Percentiles rank a stretch among this genome's conserved stretches.
These are phyloP conservation scores for Plutomurus gul DNA, from an alignment of 1,140 invertebrate genomes.

Conservation along the genomic window DNA sequence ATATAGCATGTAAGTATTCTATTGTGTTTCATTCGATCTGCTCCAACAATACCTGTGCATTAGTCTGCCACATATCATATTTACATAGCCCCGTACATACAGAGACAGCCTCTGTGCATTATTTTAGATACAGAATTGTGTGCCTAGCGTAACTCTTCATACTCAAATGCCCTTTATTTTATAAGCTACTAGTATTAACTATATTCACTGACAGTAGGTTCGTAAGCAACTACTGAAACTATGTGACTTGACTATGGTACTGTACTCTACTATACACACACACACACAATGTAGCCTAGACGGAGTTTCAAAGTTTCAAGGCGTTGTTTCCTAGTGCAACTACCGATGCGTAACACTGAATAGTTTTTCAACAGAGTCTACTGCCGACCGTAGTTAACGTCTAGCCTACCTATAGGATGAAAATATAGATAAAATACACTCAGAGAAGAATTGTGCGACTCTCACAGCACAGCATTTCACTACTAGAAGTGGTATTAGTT, in stretches of 20 bases:
- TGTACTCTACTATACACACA: too few species aligned
- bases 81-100: too few species aligned
- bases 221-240: too few species aligned
- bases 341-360: slow-evolving; percentile 45
- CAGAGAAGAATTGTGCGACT: neutral
- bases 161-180: slow-evolving; percentile 11
- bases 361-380: slow-evolving; percentile 39
- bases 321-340: slow-evolving; percentile 38
- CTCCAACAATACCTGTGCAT: too few species aligned
- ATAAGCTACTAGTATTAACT: neutral
- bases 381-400: neutral
- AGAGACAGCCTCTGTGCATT: neutral
- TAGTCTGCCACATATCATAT: too few species aligned
- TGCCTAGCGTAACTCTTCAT: neutral
- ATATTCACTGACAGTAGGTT: neutral
- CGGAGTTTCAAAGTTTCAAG: slow-evolving; percentile 35
- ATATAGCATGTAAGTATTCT: too few species aligned
- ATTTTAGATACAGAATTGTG: neutral
- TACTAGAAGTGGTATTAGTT: too few species aligned
- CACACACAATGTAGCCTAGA: too few species aligned
- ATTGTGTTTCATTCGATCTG: too few species aligned
- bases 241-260: too few species aligned
- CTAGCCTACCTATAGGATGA: neutral
- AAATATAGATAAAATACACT: neutral
- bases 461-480: slow-evolving; percentile 7